phyloP scores from a whole-genome alignment of 2,888 invertebrate species.

The Lithophane semibrunnea region DNA sequence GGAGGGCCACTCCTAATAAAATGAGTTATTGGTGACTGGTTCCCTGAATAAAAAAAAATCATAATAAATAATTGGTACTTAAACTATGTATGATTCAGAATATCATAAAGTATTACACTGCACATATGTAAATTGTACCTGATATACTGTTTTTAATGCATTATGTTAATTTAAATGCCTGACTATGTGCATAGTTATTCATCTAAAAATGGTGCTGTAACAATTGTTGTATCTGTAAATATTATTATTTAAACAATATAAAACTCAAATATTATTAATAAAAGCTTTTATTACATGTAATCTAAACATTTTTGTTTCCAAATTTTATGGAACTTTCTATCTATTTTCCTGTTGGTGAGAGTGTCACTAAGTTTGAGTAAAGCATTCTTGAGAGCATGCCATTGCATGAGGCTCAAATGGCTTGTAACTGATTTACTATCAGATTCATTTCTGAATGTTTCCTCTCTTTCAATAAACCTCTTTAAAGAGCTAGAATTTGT shows the following conservation, averaged over 20 bases:
- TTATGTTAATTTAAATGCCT: slow-evolving; percentile 64
- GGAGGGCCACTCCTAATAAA: slow-evolving; percentile 13
- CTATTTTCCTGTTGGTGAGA: slow-evolving; percentile 78
- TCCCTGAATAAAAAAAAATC: slow-evolving; percentile 12
- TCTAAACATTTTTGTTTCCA: slow-evolving; percentile 87
- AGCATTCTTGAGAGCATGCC: slow-evolving; percentile 87
- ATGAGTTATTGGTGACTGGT: slow-evolving; percentile 9
- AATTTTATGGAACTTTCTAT: slow-evolving; percentile 81
- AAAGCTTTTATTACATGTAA: slow-evolving; percentile 80
- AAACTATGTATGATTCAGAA: slow-evolving; percentile 52
- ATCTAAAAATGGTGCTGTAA: slow-evolving; percentile 84
- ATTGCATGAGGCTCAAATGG: slow-evolving; percentile 89
- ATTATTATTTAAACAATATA: slow-evolving; percentile 72
- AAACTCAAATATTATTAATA: slow-evolving; percentile 65
- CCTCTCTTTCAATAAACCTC: slow-evolving; percentile 81
- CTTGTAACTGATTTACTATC: slow-evolving; percentile 77
- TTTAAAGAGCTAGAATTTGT: slow-evolving; percentile 75
- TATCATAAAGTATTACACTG: slow-evolving; percentile 57
- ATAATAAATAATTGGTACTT: slow-evolving; percentile 35
- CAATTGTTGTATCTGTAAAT: slow-evolving; percentile 73
- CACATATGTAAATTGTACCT: slow-evolving; percentile 74
- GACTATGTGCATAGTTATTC: slow-evolving; percentile 68
- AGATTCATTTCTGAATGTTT: slow-evolving; percentile 78
- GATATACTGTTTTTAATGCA: slow-evolving; percentile 71
- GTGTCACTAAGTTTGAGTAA: slow-evolving; percentile 76